Evolutionary conservation across 2,113 vertebrate species (phyloP).

Genomic region (Petrocephalus microphthalmus): DNA sequence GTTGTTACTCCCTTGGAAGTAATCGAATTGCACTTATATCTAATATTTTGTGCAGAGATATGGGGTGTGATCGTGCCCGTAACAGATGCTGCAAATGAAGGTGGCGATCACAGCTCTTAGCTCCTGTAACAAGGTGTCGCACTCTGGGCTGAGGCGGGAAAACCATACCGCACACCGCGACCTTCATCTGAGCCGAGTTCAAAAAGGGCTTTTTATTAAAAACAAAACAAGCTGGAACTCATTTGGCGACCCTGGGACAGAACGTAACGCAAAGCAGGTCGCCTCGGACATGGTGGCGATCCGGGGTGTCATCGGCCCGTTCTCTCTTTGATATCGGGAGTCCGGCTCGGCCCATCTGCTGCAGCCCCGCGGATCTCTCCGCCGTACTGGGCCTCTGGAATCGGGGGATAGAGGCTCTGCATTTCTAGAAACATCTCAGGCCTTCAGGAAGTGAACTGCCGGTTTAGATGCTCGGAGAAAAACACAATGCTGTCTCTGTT

Average conservation of each 20-base stretch:
- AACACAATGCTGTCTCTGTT: constrained; percentile 54
- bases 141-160: background rate
- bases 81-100: background rate
- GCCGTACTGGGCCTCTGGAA: background rate
- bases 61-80: background rate
- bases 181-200: background rate
- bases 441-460: constrained; percentile 53
- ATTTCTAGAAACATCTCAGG: constrained; percentile 32
- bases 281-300: background rate
- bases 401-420: background rate
- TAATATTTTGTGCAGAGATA: background rate
- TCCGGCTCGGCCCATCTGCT: background rate
- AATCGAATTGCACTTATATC: background rate
- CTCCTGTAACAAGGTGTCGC: background rate
- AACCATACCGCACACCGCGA: background rate
- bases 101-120: background rate
- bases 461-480: constrained; percentile 50
- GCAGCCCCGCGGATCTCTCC: background rate
- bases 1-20: background rate
- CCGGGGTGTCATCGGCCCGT: background rate
- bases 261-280: background rate
- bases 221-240: background rate
- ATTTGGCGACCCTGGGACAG: background rate
- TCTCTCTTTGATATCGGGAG: background rate
- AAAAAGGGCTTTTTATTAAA: background rate